Evolutionary conservation across 2,113 vertebrate genomes (phyloP).

Genomic region (Pseudorectes ferrugineus): DNA sequence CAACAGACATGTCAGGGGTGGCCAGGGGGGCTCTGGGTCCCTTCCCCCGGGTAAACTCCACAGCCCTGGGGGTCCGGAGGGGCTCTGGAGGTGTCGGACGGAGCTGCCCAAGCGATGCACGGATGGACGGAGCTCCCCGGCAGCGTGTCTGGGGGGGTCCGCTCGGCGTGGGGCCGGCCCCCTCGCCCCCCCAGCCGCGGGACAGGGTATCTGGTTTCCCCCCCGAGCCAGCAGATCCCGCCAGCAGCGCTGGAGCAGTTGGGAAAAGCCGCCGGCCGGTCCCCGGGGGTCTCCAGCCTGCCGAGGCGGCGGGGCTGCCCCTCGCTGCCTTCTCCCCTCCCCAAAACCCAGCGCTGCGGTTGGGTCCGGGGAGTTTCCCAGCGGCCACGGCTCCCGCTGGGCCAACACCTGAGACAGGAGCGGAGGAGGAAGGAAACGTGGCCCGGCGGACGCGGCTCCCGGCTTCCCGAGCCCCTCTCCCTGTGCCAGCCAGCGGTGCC

Average conservation of each 20-base stretch:
- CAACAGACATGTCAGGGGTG: neutral
- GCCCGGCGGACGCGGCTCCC: neutral
- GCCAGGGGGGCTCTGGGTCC: neutral
- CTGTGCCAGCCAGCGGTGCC: neutral
- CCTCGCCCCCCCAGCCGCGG: neutral
- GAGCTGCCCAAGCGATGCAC: neutral
- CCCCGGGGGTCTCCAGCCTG: neutral
- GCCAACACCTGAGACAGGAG: neutral
- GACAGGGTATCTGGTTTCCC: neutral
- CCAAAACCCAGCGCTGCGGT: neutral
- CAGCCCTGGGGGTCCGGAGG: neutral
- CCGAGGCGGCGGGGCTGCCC: neutral
- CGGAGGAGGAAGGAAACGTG: neutral
- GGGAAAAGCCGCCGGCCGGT: neutral
- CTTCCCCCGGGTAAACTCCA: neutral
- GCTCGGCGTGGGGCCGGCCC: neutral
- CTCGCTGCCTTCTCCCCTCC: neutral
- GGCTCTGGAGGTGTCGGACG: neutral
- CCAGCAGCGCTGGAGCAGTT: neutral
- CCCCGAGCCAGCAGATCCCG: neutral
- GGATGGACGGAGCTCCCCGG: neutral
- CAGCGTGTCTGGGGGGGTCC: neutral
- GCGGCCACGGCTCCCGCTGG: neutral
- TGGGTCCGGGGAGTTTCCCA: neutral
- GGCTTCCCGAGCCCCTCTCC: neutral